Evolutionary conservation across 2,113 vertebrate species (phyloP), one percentile per base, ranked within the genome.

Genomic region (Salvelinus fontinalis): DNA sequence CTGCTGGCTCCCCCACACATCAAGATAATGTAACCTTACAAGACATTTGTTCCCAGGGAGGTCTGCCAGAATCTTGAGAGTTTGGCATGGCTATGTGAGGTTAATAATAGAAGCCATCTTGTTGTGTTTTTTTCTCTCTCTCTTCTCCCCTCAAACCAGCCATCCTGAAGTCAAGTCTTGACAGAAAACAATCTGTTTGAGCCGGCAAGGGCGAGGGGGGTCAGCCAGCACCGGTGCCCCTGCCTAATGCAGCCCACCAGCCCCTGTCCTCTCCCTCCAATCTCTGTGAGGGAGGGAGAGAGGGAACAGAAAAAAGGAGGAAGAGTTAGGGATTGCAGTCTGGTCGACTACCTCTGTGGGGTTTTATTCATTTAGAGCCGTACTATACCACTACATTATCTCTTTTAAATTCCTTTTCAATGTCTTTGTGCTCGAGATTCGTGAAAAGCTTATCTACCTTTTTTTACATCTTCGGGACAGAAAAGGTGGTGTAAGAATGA

Each of bases 11-110:
- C 31, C 14, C 31, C 67, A 27, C 31, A 68, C 67, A 39, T 68
- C 18, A 44, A n/a, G 18, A 54, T 48, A 7, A 20, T 18, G n/a
- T 73, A 64, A 62, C 71, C 27, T 26, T 27, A 26, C 57, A 34
- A 39, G 59, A 34, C 34, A 64, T 22, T 51, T 13, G n/a, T 67
- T 67, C 34, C 16, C 22, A 64, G 67, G 68, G 67, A 81, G 66
- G 72, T 75, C 70, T 68, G 83, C 79, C 77, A 79, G 75, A 62
- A 70, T 54, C 67, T 75, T 70, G 69, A 72, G 67, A 74, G 77
- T 74, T 75, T 72, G 62, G 77, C 67, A 75, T 64, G 65, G 49
- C 66, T 79, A 76, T 77, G 71, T 69, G 65, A 76, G 74, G 39
- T 44, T 9, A 11, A 44, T 44, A 44, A 64, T 64, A 79, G 64